Conservation (phyloP, 2,797 vertebrate genomes). For the Platalea minor region DNA sequence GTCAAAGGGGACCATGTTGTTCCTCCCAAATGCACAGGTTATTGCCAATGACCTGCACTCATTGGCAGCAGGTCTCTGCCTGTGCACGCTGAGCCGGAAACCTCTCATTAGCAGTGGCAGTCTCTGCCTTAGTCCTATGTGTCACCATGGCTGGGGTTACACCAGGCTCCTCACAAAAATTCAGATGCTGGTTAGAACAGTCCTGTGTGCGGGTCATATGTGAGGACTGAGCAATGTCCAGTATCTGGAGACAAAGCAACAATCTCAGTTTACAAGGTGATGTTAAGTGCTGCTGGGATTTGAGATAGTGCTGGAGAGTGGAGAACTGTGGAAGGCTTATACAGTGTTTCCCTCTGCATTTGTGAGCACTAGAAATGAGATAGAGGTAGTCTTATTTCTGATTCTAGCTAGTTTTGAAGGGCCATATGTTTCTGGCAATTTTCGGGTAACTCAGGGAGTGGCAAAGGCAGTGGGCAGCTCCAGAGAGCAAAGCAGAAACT, state of each 20-base stretch:
- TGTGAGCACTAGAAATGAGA: background rate
- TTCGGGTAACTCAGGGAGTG: background rate
- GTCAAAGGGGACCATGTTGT: background rate
- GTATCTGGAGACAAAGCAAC: background rate
- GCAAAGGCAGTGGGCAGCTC: background rate
- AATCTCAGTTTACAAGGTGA: accelerated
- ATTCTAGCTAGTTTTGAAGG: background rate
- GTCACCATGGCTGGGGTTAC: background rate
- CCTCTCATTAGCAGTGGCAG: background rate
- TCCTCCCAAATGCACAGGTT: background rate
- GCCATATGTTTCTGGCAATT: background rate
- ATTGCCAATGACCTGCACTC: background rate
- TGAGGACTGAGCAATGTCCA: accelerated
- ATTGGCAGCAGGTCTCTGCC: background rate
- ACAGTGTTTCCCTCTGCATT: background rate
- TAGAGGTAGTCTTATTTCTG: background rate
- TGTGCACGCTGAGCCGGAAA: background rate
- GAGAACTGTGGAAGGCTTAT: background rate
- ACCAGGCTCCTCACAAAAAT: background rate
- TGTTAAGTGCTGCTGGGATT: background rate
- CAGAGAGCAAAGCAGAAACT: background rate
- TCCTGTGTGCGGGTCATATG: accelerated
- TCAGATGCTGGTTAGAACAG: background rate
- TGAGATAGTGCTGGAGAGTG: background rate
- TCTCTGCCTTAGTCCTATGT: background rate